A percentile compares a stretch with the other conserved stretches of the same genome.
Conservation (phyloP, 2,888 invertebrate species). For the Nasonia oneida region DNA sequence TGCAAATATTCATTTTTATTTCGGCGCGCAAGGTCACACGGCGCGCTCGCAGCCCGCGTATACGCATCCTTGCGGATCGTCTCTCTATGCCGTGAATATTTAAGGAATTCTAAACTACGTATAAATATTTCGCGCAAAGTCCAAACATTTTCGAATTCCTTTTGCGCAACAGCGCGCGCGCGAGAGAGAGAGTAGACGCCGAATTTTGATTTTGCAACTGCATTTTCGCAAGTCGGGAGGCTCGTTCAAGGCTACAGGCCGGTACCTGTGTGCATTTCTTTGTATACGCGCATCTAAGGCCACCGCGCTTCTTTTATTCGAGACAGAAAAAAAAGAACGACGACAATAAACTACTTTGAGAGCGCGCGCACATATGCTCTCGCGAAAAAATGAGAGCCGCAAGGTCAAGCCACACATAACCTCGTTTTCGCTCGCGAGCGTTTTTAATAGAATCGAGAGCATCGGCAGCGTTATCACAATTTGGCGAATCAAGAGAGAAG, state of each 20-base stretch:
- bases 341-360: not conserved
- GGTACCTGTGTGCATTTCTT: not conserved
- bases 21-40: not conserved
- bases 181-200: not conserved
- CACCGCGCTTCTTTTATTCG: not conserved
- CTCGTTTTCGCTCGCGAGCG: not conserved
- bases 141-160: not conserved
- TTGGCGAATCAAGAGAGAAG: not conserved
- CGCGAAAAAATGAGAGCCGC: not conserved
- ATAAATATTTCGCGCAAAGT: not conserved
- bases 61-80: not conserved
- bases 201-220: slow-evolving; percentile 13
- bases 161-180: not conserved
- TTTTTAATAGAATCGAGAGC: not conserved
- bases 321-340: not conserved
- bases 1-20: not conserved
- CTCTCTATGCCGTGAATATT: not conserved
- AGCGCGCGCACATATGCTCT: not conserved
- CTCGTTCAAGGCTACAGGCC: not conserved
- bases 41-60: not conserved
- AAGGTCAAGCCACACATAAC: slow-evolving; percentile 2
- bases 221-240: not conserved
- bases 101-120: not conserved
- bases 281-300: not conserved
- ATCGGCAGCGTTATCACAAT: not conserved